Conservation (phyloP, 2,888 invertebrate genomes). For the Tetragnatha montana region DNA sequence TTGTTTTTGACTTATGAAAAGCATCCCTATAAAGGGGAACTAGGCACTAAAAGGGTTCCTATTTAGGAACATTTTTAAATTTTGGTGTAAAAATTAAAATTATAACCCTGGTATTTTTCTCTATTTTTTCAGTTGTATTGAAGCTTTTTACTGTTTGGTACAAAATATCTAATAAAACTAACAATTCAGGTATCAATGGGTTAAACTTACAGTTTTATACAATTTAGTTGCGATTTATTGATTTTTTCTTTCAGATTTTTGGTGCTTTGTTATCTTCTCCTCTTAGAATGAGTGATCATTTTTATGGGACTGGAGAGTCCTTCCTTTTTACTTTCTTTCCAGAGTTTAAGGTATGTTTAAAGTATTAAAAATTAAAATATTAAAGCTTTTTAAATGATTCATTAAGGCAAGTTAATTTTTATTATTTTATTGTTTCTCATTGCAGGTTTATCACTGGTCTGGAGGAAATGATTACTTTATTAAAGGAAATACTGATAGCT, state of each 20-base stretch:
- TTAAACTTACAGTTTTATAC: no score
- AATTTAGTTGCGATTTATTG: background rate
- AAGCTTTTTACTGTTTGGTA: no score
- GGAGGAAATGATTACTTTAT: conserved; percentile 99
- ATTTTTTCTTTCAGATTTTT: conserved; percentile 85
- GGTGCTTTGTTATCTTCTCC: conserved; percentile 96
- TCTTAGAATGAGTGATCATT: conserved; percentile 94
- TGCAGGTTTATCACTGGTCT: conserved; percentile 96
- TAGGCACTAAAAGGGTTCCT: no score
- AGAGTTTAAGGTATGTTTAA: conserved; percentile 80
- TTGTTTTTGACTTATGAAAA: no score
- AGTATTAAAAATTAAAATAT: background rate
- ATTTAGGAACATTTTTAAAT: background rate
- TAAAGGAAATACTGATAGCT: conserved; percentile 95
- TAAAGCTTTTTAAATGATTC: background rate
- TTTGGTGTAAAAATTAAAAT: background rate
- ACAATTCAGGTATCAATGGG: no score
- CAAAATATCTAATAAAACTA: no score
- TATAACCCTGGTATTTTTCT: no score
- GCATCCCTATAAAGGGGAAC: no score
- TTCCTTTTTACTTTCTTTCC: conserved; percentile 89
- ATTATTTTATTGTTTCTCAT: conserved; percentile 6
- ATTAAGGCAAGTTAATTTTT: background rate
- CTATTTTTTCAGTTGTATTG: no score
- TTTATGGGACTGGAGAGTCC: conserved; percentile 98